These are phyloP conservation scores for Lasioglossum oenotherae DNA, from an alignment of 2,888 invertebrate genomes.

Conservation along the genomic window DNA sequence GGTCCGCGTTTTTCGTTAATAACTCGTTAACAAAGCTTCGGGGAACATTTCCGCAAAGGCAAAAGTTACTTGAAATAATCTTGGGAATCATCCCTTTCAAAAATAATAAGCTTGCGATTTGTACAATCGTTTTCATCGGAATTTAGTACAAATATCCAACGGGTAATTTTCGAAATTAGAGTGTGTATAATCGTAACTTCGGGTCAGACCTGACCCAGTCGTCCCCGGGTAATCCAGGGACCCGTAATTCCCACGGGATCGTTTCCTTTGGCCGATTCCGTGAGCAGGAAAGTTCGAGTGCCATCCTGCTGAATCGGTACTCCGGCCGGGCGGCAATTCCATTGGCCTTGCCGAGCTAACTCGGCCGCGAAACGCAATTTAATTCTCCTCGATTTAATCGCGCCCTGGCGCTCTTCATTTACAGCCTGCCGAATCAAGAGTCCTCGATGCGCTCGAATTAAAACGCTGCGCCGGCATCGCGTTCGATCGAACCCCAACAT, in stretches of 20 bases:
- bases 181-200: background rate
- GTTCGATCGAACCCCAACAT: constrained; percentile 7
- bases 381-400: constrained; percentile 33
- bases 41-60: too few species aligned
- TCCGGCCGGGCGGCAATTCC: constrained; percentile 10
- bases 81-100: too few species aligned
- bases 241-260: constrained; percentile 6
- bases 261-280: background rate
- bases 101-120: background rate
- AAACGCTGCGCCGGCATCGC: constrained; percentile 3
- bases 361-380: constrained; percentile 36
- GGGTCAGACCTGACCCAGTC: background rate
- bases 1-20: too few species aligned
- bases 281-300: background rate
- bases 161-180: background rate
- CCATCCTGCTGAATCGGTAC: background rate
- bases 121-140: background rate
- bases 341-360: constrained; percentile 4
- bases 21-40: too few species aligned
- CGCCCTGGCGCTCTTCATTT: constrained; percentile 8
- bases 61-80: too few species aligned
- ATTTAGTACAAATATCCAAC: background rate
- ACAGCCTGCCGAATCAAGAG: background rate
- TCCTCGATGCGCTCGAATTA: constrained; percentile 6
- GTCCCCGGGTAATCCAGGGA: background rate